phyloP scores from a whole-genome alignment of 2,113 vertebrate species.

The Tyto alba region DNA sequence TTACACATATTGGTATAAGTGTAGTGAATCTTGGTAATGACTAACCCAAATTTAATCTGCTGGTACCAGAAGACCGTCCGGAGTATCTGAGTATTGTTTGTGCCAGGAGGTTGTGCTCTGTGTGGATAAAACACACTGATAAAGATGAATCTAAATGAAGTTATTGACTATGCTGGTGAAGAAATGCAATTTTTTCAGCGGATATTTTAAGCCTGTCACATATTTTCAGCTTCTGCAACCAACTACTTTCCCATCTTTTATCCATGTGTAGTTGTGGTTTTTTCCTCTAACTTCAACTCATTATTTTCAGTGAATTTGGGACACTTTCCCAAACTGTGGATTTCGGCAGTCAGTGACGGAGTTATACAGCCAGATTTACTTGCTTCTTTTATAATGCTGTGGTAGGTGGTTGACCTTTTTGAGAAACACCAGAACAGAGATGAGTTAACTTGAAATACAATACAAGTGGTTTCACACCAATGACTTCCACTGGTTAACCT shows the following conservation, averaged over 20 bases:
- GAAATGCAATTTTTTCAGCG: background rate
- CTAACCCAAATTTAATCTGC: background rate
- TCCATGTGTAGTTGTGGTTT: accelerated
- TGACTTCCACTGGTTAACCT: background rate
- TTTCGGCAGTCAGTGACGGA: background rate
- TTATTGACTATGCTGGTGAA: background rate
- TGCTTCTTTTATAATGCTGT: background rate
- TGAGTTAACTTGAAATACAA: background rate
- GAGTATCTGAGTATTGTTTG: background rate
- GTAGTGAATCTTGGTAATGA: background rate
- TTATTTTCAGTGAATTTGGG: background rate
- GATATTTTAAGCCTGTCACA: background rate
- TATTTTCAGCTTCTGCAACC: background rate
- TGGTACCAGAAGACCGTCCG: background rate
- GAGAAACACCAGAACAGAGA: background rate
- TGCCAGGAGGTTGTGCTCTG: background rate
- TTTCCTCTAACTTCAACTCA: background rate
- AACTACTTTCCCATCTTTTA: background rate
- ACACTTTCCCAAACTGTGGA: background rate
- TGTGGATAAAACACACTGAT: background rate
- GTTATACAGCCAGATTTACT: background rate
- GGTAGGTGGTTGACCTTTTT: background rate
- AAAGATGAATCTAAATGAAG: background rate
- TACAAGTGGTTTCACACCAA: background rate
- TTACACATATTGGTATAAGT: accelerated